A percentile compares a stretch with the other conserved stretches of the same genome.
phyloP scores from a whole-genome alignment of 2,113 vertebrate species.

The Caracal caracal region DNA sequence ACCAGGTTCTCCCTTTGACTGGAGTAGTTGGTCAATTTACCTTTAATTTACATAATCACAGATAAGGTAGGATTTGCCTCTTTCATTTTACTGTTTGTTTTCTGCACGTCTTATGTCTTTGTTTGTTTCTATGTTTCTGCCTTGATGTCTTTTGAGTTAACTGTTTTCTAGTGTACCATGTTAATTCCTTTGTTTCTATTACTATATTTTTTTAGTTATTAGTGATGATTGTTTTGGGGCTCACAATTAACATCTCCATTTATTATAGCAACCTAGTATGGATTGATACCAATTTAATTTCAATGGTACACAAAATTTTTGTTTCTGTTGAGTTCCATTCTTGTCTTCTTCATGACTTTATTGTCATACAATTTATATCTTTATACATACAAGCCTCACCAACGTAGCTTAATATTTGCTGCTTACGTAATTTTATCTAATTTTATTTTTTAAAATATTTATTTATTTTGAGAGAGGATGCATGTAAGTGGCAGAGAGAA shows the following conservation, averaged over 20 bases:
- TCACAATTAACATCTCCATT: background rate
- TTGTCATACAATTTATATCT: background rate
- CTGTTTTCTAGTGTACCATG: background rate
- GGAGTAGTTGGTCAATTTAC: background rate
- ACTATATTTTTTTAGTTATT: background rate
- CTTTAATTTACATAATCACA: background rate
- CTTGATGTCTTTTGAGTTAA: background rate
- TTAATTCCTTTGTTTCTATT: background rate
- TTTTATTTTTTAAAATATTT: no score
- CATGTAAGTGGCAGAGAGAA: no score
- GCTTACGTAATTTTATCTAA: background rate
- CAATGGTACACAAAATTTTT: background rate
- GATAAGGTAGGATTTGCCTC: background rate
- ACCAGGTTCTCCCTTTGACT: background rate
- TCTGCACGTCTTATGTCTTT: background rate
- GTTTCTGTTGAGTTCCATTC: background rate
- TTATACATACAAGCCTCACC: background rate
- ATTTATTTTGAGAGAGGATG: no score
- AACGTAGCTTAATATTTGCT: background rate
- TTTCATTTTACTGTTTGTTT: constrained; percentile 3
- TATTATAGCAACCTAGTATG: background rate
- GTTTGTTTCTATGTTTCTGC: background rate
- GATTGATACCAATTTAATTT: background rate
- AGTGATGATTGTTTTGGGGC: background rate
- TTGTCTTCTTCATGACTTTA: background rate